Evolutionary conservation across 2,113 vertebrate genomes (phyloP).

Genomic region (Passer domesticus): DNA sequence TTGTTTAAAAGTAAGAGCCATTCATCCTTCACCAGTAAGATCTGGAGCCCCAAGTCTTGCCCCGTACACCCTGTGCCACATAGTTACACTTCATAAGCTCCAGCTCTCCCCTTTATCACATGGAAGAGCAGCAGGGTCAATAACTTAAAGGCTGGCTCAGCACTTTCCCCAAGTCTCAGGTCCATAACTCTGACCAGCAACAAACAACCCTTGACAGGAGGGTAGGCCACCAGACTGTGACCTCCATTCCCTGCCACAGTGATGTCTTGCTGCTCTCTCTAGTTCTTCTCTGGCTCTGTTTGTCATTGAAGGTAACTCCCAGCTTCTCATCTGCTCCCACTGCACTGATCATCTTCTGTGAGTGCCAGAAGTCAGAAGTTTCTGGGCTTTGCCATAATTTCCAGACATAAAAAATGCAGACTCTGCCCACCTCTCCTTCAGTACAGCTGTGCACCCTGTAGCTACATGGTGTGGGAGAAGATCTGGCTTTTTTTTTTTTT

Average conservation of each 20-base stretch:
- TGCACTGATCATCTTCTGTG: not conserved
- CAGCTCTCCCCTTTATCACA: not conserved
- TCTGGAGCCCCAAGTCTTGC: not conserved
- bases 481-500: not conserved
- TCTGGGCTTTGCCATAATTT: not conserved
- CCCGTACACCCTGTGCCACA: not conserved
- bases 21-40: not conserved
- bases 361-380: not conserved
- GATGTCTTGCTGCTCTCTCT: not conserved
- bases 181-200: not conserved
- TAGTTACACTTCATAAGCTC: not conserved
- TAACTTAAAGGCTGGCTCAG: not conserved
- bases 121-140: not conserved
- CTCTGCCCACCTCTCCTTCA: not conserved
- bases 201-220: not conserved
- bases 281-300: not conserved
- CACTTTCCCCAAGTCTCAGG: accelerated
- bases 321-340: not conserved
- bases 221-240: not conserved
- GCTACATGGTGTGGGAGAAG: not conserved
- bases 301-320: not conserved
- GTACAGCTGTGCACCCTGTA: not conserved
- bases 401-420: not conserved
- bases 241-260: not conserved
- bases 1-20: not conserved